Conservation (phyloP, 2,797 vertebrate species). For the Sebastes minor region DNA sequence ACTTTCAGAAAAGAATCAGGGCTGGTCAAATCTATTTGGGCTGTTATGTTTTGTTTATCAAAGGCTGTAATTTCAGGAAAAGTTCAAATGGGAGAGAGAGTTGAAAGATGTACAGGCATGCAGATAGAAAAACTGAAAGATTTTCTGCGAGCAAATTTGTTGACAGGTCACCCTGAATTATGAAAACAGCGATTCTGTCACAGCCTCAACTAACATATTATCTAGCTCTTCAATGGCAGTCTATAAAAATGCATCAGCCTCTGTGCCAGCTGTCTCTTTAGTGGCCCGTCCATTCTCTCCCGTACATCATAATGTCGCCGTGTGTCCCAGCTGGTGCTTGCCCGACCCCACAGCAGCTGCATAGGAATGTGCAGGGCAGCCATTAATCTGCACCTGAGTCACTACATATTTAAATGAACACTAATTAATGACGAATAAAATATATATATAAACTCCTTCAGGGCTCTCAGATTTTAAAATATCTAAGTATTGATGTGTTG, state of each 20-base stretch:
- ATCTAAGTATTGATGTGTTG: conserved; percentile 4
- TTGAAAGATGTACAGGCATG: conserved; percentile 45
- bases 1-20: conserved; percentile 29
- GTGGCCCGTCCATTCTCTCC: conserved; percentile 41
- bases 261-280: conserved; percentile 41
- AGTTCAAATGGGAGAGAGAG: background rate
- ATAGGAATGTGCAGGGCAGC: conserved; percentile 20
- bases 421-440: background rate
- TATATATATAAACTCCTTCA: background rate
- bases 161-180: conserved; percentile 40
- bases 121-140: conserved; percentile 26
- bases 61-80: background rate
- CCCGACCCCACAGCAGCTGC: conserved; percentile 21
- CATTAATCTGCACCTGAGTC: background rate
- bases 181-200: conserved; percentile 41
- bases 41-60: background rate
- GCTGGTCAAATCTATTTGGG: conserved; percentile 21
- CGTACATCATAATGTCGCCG: conserved; percentile 18
- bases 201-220: conserved; percentile 45
- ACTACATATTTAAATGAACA: background rate
- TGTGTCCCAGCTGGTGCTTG: conserved; percentile 23
- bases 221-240: conserved; percentile 38
- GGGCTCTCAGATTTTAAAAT: background rate
- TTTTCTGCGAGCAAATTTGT: background rate
- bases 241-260: conserved; percentile 54